Base-by-base conservation (phyloP, 2,113 vertebrate species). In the Lichenostomus cassidix region DNA sequence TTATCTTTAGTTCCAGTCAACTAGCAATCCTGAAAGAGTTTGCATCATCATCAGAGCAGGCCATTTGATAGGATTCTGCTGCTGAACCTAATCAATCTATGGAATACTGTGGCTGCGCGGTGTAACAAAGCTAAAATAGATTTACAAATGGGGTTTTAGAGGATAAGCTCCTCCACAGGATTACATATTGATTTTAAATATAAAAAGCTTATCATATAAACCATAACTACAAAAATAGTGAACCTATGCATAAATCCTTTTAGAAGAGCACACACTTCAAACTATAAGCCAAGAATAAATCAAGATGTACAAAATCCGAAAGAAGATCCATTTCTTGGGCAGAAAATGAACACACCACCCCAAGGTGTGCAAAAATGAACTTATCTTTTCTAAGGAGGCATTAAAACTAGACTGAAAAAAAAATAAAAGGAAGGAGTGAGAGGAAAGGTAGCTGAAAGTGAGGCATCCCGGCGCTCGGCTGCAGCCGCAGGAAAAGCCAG, bases 101-200 rank as follows among this genome's bases (percentile, higher is more conserved):
- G 98, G 98, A 98, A 98, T 98, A 99, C 98, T 97, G 98, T 98
- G 98, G 98, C 98, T 99, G 98, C 92, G 98, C 98, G 98, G 98
- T 99, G 99, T 99, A 99, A 99, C 99, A 99, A 99, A 99, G 98
- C 99, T 98, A 99, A 99, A 99, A 99, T 99, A 99, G 99, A 99
- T 99, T 99, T 99, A 99, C 99, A 99, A 99, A 99, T 99, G 98
- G 98, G 98, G 98, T 97, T 98, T 99, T 98, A 98, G 96, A 98
- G 99, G 99, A 99, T 99, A 99, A 99, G 99, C 99, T 99, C 98
- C 99, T 99, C 99, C 99, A 99, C 99, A 99, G 99, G 99, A 99
- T 99, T 99, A 99, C 99, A 99, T 99, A 99, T 99, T 99, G 99
- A 99, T 99, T 99, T 99, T 99, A 99, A 99, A 99, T 99, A 99